A percentile compares a stretch with the other conserved stretches of the same genome.
These are phyloP conservation scores for Zoanthus solanderi DNA, from an alignment of 92 coral and sea anemone genomes.

Conservation along the genomic window DNA sequence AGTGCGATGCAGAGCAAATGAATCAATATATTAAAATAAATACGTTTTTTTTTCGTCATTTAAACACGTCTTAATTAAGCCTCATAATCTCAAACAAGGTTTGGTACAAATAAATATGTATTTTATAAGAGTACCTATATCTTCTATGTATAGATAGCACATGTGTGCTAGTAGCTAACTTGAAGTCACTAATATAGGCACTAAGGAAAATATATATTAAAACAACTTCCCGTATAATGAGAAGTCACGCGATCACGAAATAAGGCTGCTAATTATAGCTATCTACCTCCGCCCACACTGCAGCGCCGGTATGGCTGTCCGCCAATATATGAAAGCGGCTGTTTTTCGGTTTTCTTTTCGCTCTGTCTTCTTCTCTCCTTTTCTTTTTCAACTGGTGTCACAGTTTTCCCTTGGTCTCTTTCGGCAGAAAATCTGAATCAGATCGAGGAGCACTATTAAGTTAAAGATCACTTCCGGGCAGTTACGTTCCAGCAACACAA, in stretches of 20 bases:
- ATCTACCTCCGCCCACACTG: conserved; percentile 75
- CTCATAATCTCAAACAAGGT: too few species aligned
- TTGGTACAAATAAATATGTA: too few species aligned
- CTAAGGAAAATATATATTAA: background rate
- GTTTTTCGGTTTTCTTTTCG: conserved; percentile 48
- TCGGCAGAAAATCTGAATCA: conserved; percentile 77
- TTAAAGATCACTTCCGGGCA: background rate
- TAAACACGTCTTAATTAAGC: too few species aligned
- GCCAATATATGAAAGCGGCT: conserved; percentile 56
- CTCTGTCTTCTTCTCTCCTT: conserved; percentile 8
- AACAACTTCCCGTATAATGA: background rate
- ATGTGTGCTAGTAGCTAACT: too few species aligned
- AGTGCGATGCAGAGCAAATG: too few species aligned
- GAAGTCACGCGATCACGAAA: background rate
- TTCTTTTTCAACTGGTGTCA: conserved; percentile 38
- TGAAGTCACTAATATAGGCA: too few species aligned
- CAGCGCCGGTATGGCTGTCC: conserved; percentile 82
- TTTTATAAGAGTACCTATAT: too few species aligned
- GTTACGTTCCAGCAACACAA: too few species aligned
- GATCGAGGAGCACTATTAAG: background rate
- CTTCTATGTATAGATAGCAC: too few species aligned
- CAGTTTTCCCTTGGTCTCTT: conserved; percentile 16
- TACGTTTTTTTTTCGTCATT: too few species aligned
- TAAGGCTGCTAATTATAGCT: background rate
- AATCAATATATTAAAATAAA: too few species aligned